phyloP scores from a whole-genome alignment of 1,140 invertebrate genomes.

The Drosophila equinoxialis region DNA sequence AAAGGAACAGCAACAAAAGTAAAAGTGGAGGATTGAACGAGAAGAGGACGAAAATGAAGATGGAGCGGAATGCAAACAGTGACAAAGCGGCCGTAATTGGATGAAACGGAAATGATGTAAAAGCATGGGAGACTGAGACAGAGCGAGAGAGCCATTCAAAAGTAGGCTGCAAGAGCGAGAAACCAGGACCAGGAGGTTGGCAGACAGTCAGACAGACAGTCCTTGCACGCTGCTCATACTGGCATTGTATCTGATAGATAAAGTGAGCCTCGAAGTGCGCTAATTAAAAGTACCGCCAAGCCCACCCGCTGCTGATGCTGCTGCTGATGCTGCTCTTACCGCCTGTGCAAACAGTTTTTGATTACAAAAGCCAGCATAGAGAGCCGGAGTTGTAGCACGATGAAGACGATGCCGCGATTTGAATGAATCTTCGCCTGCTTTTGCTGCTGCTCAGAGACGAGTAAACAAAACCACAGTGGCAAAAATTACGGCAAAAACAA shows the following conservation, averaged over 20 bases:
- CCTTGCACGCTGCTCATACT: not conserved
- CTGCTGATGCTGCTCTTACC: not conserved
- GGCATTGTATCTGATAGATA: constrained; percentile 36
- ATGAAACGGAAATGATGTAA: constrained; percentile 57
- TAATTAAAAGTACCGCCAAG: constrained; percentile 57
- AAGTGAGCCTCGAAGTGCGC: constrained; percentile 52
- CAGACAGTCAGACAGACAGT: not conserved
- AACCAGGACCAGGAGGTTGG: not conserved
- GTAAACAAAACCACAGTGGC: constrained; percentile 17
- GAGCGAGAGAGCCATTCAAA: not conserved
- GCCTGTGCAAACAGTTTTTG: constrained; percentile 25
- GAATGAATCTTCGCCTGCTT: constrained; percentile 7
- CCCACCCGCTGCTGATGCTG: not conserved
- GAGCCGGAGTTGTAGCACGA: not conserved
- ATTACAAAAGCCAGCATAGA: constrained; percentile 17
- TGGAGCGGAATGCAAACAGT: constrained; percentile 49
- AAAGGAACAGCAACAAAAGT: constrained; percentile 8
- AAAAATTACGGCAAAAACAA: not conserved
- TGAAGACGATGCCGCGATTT: constrained; percentile 8
- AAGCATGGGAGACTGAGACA: constrained; percentile 9
- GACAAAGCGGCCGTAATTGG: constrained; percentile 55
- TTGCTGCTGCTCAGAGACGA: not conserved
- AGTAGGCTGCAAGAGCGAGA: not conserved
- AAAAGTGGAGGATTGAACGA: not conserved
- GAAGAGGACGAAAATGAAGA: not conserved